Evolutionary conservation across 2,797 vertebrate genomes (phyloP), one percentile per base, ranked within the genome.

Genomic region (Streptopelia turtur): DNA sequence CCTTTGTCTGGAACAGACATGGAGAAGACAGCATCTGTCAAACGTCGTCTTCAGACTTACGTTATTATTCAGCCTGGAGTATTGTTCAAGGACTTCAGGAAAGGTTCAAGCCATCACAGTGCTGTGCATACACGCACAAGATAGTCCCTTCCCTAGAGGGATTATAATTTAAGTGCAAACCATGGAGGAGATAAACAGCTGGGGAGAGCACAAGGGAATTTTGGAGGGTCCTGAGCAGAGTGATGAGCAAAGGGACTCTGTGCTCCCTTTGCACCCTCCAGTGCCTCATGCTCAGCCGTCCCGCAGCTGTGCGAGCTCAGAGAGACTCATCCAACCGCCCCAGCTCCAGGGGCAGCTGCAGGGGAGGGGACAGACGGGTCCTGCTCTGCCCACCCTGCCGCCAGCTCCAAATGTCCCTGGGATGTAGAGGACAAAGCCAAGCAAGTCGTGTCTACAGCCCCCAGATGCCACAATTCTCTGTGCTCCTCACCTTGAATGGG

Each of bases 11-110:
- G 80, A 91, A 28, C 66, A 94, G 95, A 87, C 93, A 92, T 1
- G 27, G 89, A 94, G 91, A 94, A 94, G 95, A 91, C 91, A 96
- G 90, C 91, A 90, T 87, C 93, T 95, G 94, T 96, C 91, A 95
- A 90, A 88, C 0, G 16, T 0, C 45, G 74, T 41, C 87, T 28
- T 81, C 6, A 17, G 90, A 25, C 80, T 79, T 77, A 50, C 2
- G 10, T 66, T 93, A 60, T 93, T 93, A 74, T 93, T 95, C 89
- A 89, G 89, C 72, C 84, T 57, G 90, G 75, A 90, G 39, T 88
- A 84, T 33, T 61, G 64, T 53, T 74, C 39, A 49, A 80, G 91
- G 81, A 60, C 74, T 88, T 43, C 10, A 28, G 66, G 83, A 74
- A 23, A 82, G 86, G 53, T 47, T 68, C 2, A 4, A 57, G 80